Base-by-base conservation (phyloP, 2,797 vertebrate genomes). In the Sardinella longiceps region DNA sequence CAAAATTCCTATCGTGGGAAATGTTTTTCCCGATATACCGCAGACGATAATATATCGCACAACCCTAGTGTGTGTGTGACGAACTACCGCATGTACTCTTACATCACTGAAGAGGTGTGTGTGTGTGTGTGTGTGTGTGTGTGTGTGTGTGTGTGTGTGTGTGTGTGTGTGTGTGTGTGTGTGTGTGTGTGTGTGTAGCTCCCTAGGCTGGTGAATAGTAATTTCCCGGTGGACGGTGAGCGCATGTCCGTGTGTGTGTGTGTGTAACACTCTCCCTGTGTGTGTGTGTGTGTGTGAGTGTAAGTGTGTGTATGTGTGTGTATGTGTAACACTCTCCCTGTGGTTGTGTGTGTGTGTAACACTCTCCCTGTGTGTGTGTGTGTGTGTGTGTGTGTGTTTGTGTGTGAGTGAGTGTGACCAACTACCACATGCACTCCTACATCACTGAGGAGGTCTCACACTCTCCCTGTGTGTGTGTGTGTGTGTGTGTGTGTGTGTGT, bases 181-280 rank as follows among this genome's bases (percentile, higher is more conserved):
- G 63, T 70, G 63, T 70, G 63, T 70, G 63, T 70, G 63, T 70
- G 63, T 66, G 25, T 25, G 85, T 93, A 99, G 98, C 95, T 99
- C 77, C 97, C 58, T 25, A 5, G 58, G 58, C 7, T 63, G 58
- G n/a, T 63, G 58, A 25, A 25, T 10, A 63, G 58, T 63, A 63
- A 63, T 23, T 63, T 63, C 4, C 6, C 58, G 4, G n/a, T n/a
- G 23, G 58, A 63, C n/a, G 3, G 23, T 3, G 60, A 30, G n/a
- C 25, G 7, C 7, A 48, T 53, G 50, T 53, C 18, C 5, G 15
- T 23, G 51, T 60, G 56, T 18, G 15, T 23, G 51, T 60, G 56
- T 53, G 51, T 53, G 51, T 53, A 6, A 15, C 12, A 33, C 12
- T 70, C 28, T 70, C 3, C 37, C 12, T 70, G 30, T 70, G 63